Base-by-base conservation (phyloP, 2,797 vertebrate genomes). In the Acanthurus lineatus region DNA sequence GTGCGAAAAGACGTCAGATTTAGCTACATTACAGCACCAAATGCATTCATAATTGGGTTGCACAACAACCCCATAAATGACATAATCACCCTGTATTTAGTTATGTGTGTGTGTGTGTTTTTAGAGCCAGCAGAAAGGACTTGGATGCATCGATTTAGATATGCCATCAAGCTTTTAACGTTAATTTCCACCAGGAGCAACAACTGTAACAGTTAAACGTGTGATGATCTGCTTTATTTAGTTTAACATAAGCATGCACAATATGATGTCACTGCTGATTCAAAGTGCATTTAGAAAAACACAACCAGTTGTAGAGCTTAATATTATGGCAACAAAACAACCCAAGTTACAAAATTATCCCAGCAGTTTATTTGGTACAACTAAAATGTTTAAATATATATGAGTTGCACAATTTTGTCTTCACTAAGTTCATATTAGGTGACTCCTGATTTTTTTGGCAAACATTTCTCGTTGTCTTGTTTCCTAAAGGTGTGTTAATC, bases 151-250 rank as follows among this genome's bases (percentile, higher is more conserved):
- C 69, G 7, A 73, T 59, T 65, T 65, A 49, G 49, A 63, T 44
- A 54, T 1, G 10, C 19, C 60, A 57, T 35, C 48, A 51, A 74
- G 61, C 47, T 52, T 58, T 65, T 65, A 44, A 73, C 1, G 7
- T 47, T 58, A 64, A 69, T 64, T 49, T 61, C 10, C n/a, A 70
- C 71, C 67, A 35, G 57, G 56, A 60, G 49, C 60, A 57, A 61
- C 32, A 45, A n/a, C 25, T 45, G 17, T 61, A 53, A 54, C 40
- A 53, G 47, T 64, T 52, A 73, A 76, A 52, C 3, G 0, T 48
- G 32, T 53, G 38, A 44, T 35, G 22, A 62, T 57, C 14, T 42
- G 20, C 49, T 53, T 22, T 2, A 66, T 60, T 73, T 64, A 19
- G 45, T 49, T 54, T 35, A 74, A 25, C 19, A 52, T 61, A 51